These are phyloP conservation scores for Trialeurodes vaporariorum DNA, from an alignment of 1,140 invertebrate genomes.

Conservation along the genomic window DNA sequence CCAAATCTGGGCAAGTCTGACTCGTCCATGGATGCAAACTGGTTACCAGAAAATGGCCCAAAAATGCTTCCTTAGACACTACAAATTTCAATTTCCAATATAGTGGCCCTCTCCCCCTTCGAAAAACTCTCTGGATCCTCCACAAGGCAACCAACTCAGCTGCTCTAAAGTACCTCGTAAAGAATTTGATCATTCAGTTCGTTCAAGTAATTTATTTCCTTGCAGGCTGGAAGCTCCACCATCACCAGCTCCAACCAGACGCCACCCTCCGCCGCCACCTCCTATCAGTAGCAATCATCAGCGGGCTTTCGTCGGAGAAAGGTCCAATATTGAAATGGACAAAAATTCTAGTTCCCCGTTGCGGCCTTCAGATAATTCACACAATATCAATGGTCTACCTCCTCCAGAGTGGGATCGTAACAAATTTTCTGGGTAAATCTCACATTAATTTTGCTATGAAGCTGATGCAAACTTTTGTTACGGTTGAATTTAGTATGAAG, in stretches of 20 bases:
- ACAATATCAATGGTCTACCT: slow-evolving; percentile 4
- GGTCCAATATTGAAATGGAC: not conserved
- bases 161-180: too few species aligned
- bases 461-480: not conserved
- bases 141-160: too few species aligned
- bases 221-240: slow-evolving; percentile 25
- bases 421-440: slow-evolving; percentile 7
- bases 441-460: slow-evolving; percentile 8
- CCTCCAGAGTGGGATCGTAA: slow-evolving; percentile 9
- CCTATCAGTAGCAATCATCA: slow-evolving; percentile 16
- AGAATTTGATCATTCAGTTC: too few species aligned
- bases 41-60: too few species aligned
- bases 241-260: slow-evolving; percentile 21
- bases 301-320: slow-evolving; percentile 11
- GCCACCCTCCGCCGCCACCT: slow-evolving; percentile 24
- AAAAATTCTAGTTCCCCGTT: slow-evolving; percentile 26
- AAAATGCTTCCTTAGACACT: too few species aligned
- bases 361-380: slow-evolving; percentile 24
- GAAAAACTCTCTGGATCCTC: too few species aligned
- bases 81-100: too few species aligned
- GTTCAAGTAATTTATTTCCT: too few species aligned
- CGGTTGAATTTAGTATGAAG: too few species aligned
- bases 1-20: too few species aligned
- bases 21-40: too few species aligned
- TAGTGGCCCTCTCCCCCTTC: too few species aligned